phyloP scores from a whole-genome alignment of 2,888 invertebrate genomes.

The Tridacna gigas region DNA sequence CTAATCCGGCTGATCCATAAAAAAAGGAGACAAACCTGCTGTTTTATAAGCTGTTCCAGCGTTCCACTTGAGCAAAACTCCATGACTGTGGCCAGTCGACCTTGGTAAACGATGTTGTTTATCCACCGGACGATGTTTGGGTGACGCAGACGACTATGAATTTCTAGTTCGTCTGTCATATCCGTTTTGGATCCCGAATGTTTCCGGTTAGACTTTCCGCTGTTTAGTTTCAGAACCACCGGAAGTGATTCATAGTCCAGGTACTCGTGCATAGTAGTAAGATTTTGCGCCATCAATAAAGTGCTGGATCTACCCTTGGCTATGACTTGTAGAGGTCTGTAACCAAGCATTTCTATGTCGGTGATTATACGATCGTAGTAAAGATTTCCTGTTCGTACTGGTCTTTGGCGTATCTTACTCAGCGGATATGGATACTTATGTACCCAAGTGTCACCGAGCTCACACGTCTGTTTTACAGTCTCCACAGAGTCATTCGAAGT shows the following conservation, averaged over 20 bases:
- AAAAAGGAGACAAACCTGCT: conserved; percentile 37
- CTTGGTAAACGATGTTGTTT: conserved; percentile 72
- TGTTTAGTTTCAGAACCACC: conserved; percentile 77
- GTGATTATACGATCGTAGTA: conserved; percentile 77
- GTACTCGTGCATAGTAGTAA: conserved; percentile 61
- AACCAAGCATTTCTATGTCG: conserved; percentile 76
- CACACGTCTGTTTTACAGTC: conserved; percentile 73
- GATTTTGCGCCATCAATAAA: conserved; percentile 77
- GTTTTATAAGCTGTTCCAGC: conserved; percentile 74
- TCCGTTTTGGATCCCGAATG: conserved; percentile 59
- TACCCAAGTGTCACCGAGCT: conserved; percentile 80
- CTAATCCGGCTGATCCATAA: too few relatives aligned
- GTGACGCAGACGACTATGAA: conserved; percentile 76
- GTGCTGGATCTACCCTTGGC: conserved; percentile 77
- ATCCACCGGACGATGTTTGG: conserved; percentile 75
- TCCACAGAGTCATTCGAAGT: conserved; percentile 41
- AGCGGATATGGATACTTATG: conserved; percentile 77
- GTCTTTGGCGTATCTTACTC: conserved; percentile 71
- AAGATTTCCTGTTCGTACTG: conserved; percentile 76
- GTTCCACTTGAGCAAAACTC: conserved; percentile 81
- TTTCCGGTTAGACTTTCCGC: conserved; percentile 69
- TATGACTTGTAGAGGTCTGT: conserved; percentile 74
- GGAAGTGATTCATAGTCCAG: conserved; percentile 73
- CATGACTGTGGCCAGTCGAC: conserved; percentile 74
- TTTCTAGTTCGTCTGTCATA: conserved; percentile 75